Percentiles rank a stretch among this genome's conserved stretches.
These are phyloP conservation scores for Dasypus novemcinctus DNA, from an alignment of 2,113 vertebrate genomes.

Conservation along the genomic window DNA sequence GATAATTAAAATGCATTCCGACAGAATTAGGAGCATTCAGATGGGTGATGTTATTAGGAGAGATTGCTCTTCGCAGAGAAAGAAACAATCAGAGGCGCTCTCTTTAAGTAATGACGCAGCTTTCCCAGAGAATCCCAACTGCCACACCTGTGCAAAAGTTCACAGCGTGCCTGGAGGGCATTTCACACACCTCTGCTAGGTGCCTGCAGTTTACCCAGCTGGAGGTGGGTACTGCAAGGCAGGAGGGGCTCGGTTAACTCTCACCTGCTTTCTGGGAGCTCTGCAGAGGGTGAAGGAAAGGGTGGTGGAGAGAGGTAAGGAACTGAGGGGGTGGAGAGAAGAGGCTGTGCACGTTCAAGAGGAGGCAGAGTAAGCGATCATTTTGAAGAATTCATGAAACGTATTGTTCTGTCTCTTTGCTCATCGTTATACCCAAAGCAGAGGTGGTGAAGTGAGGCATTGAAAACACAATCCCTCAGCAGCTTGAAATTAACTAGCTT, in stretches of 20 bases:
- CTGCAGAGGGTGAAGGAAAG: too few species aligned
- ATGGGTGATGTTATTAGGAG: slow-evolving; percentile 58
- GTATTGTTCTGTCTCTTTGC: neutral
- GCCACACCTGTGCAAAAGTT: slow-evolving; percentile 50
- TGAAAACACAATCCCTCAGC: neutral
- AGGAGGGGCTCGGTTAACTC: neutral
- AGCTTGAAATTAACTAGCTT: neutral
- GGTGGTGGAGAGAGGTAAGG: neutral
- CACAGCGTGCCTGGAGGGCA: neutral
- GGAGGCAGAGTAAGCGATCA: neutral
- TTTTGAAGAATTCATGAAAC: neutral
- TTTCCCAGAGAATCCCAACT: slow-evolving; percentile 26
- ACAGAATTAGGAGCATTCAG: slow-evolving; percentile 70
- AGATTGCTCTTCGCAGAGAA: slow-evolving; percentile 52
- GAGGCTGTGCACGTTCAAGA: neutral
- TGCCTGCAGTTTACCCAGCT: neutral
- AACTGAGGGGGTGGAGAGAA: neutral
- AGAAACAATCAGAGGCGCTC: slow-evolving; percentile 65
- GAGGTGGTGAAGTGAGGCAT: neutral
- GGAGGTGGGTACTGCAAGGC: neutral
- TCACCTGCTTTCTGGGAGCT: neutral
- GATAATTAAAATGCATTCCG: slow-evolving; percentile 76
- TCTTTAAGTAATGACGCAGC: slow-evolving; percentile 39
- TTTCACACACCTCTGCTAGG: neutral
- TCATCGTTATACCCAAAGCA: neutral